Evolutionary conservation across 37 sponge, comb jelly and placozoan species (phyloP).

Genomic region (Eunapius fragilis): DNA sequence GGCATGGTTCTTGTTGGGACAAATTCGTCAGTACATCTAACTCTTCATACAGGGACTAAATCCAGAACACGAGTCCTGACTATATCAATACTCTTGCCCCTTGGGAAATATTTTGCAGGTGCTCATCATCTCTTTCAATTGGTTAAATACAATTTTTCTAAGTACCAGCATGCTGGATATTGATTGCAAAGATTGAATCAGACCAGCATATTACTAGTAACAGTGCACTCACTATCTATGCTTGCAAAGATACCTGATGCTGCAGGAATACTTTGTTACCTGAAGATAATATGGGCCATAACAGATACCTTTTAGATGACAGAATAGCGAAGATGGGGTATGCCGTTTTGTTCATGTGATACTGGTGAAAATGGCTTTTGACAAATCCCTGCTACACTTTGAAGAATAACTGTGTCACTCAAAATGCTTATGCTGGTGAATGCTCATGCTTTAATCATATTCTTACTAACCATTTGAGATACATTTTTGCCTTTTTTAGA

Average conservation of each 20-base stretch:
- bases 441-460: slow-evolving; percentile 46
- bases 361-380: slow-evolving; percentile 63
- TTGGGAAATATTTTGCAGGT: slow-evolving; percentile 49
- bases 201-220: slow-evolving; percentile 7
- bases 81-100: slow-evolving; percentile 43
- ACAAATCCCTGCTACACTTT: slow-evolving; percentile 54
- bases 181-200: slow-evolving; percentile 47
- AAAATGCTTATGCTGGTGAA: slow-evolving; percentile 56
- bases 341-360: slow-evolving; percentile 38
- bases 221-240: background rate
- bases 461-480: slow-evolving; percentile 12
- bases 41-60: slow-evolving; percentile 49
- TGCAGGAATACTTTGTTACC: slow-evolving; percentile 23
- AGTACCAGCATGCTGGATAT: slow-evolving; percentile 42
- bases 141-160: slow-evolving; percentile 17
- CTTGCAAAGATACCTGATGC: slow-evolving; percentile 51
- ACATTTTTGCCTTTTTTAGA: slow-evolving; percentile 9
- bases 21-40: slow-evolving; percentile 44
- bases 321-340: slow-evolving; percentile 48
- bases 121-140: slow-evolving; percentile 48
- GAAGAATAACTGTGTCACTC: slow-evolving; percentile 38
- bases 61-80: slow-evolving; percentile 38
- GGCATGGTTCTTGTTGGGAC: too few species aligned
- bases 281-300: slow-evolving; percentile 12
- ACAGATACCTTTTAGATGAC: slow-evolving; percentile 41